Base-by-base conservation (phyloP, 2,797 vertebrate genomes). In the Limosa lapponica region DNA sequence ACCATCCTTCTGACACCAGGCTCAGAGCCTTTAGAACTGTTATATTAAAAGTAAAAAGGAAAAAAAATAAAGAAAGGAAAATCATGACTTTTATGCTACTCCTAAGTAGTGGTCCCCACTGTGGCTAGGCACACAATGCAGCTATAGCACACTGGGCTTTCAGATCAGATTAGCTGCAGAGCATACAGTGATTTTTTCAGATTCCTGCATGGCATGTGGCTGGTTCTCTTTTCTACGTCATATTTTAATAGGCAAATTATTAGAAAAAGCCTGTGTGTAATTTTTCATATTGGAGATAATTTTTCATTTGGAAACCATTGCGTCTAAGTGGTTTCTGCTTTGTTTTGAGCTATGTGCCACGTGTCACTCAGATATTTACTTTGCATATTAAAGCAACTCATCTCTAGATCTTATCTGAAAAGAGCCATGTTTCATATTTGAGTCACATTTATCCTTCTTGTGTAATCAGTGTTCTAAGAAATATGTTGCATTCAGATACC, bases 381-480 rank as follows among this genome's bases (percentile, higher is more conserved):
- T 49, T 78, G 61, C 69, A 71, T 62, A 37, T 82, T 81, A 69
- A 52, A 89, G 36, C 36, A 80, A 64, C 64, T 32, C 77, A 91
- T 83, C 84, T 78, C 44, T 7, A 82, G 87, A 94, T 91, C 28
- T 83, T 90, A 94, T 95, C 82, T 79, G 69, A 65, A 79, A 27
- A 81, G 79, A 91, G 67, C 13, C 10, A 46, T 83, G 75, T 41
- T 81, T 90, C 82, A 51, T 28, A 37, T n/a, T 4, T 95, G 95
- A 96, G 82, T 96, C 82, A 93, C 79, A 78, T 62, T 92, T 25
- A 88, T 14, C 58, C 61, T 74, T 61, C 72, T 90, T 69, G 75
- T 32, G 43, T 7, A 89, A 96, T 71, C 55, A 74, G 16, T 87
- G 92, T 20, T 92, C 82, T 77, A 89, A 86, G 69, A 92, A 89